Base-by-base conservation (phyloP, 92 coral and sea anemone species). In the Porites cylindrica region DNA sequence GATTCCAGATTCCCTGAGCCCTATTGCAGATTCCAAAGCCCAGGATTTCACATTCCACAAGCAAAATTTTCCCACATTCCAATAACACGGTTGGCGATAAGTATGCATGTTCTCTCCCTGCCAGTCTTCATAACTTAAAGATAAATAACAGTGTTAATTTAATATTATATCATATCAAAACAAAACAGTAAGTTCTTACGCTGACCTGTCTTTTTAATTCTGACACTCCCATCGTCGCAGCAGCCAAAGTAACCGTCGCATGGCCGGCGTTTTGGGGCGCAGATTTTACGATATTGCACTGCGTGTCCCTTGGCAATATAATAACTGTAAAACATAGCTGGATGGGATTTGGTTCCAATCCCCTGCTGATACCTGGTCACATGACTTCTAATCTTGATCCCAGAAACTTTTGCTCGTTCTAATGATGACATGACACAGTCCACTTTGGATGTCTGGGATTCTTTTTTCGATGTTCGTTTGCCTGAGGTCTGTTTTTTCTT, bases 191-290 rank as follows among this genome's bases (percentile, higher is more conserved):
- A 56, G 61, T 10, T 56, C 61, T 10, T 10, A 17, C n/a, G 70
- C 66, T 84, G 16, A 85, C 88, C 91, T 90, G 81, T 50, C 76
- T 75, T 73, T 70, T 90, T 88, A 17, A 53, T 70, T 62, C 79
- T 65, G 68, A 90, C 19, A 51, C 70, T 66, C 14, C 85, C 90
- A 6, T 92, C 96, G 68, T 93, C 93, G 69, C 89, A 91, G 86
- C 98, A 95, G 47, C 98, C 98, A 79, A 93, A 95, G 87, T 77
- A 93, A 7, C 98, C 98, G 72, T 95, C 96, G 72, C 96, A 93
- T 18, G 94, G 89, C 54, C 93, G 91, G 10, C 85, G 67, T 76
- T 87, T 95, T n/a, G 93, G 93, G 24, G 89, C 87, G 29, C 91
- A 90, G 14, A 85, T 88, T 79, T 92, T 90, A 47, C 93, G 89